phyloP scores from a whole-genome alignment of 23 tunicate genomes.

The Ciona savignyi region DNA sequence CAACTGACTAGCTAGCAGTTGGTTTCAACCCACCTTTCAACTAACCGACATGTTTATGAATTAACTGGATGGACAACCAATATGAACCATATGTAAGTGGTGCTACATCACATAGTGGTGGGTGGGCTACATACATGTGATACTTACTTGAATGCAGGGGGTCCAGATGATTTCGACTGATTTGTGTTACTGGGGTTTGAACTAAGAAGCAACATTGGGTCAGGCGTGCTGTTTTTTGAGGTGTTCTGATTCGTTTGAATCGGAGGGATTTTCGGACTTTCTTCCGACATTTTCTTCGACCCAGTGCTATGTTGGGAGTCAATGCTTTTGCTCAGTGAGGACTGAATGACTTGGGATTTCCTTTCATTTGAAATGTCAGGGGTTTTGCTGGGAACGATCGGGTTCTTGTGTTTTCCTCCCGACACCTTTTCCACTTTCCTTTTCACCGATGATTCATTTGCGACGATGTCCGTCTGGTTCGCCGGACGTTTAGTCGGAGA shows the following conservation, averaged over 20 bases:
- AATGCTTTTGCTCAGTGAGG: background rate
- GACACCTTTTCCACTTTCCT: background rate
- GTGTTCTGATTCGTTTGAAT: slow-evolving; percentile 14
- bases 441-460: background rate
- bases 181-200: slow-evolving; percentile 9
- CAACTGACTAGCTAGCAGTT: too few species aligned
- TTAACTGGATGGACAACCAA: too few species aligned
- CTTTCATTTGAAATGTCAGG: slow-evolving; percentile 7
- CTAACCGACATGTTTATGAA: too few species aligned
- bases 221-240: slow-evolving; percentile 39
- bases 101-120: too few species aligned
- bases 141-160: slow-evolving; percentile 9
- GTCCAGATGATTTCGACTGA: slow-evolving; percentile 3
- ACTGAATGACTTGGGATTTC: background rate
- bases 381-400: background rate
- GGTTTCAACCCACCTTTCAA: too few species aligned
- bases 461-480: background rate
- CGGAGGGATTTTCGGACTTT: slow-evolving; percentile 60
- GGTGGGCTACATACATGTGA: background rate
- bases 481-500: slow-evolving; percentile 14
- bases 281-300: slow-evolving; percentile 14
- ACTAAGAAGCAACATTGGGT: slow-evolving; percentile 7
- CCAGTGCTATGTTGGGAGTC: background rate
- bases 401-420: background rate
- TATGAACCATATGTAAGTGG: too few species aligned